Evolutionary conservation across 30 jellyfish, hydroid and myxozoan genomes (phyloP).

Genomic region (Aurelia coerulea): DNA sequence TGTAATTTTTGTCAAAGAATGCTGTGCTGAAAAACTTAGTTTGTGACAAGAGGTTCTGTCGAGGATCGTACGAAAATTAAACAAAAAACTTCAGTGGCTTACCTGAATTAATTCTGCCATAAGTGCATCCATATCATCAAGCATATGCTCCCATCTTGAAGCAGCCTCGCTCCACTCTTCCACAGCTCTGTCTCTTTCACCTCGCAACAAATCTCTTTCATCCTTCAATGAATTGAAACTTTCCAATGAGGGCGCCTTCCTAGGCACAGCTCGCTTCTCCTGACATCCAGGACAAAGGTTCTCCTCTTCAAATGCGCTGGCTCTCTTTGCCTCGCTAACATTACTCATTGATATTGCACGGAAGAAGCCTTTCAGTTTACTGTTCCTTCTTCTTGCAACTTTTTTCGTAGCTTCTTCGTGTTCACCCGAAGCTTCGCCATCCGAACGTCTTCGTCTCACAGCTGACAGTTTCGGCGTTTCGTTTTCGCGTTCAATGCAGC

Average conservation of each 20-base stretch:
- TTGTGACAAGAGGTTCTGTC: no score
- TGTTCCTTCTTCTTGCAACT: neutral
- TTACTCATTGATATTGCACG: slow-evolving; percentile 42
- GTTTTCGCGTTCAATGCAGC: neutral
- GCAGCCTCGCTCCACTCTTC: slow-evolving; percentile 92
- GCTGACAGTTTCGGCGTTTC: slow-evolving; percentile 27
- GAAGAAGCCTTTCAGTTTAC: slow-evolving; percentile 32
- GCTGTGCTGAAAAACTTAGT: no score
- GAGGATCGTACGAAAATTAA: no score
- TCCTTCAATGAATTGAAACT: slow-evolving; percentile 27
- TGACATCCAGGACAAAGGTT: slow-evolving; percentile 15
- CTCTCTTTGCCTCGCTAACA: slow-evolving; percentile 14
- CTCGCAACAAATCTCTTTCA: slow-evolving; percentile 38
- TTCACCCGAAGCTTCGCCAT: neutral
- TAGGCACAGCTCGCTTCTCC: neutral
- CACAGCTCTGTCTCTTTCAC: slow-evolving; percentile 81
- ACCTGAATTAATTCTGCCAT: slow-evolving; percentile 70
- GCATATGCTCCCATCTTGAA: slow-evolving; percentile 82
- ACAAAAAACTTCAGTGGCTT: neutral
- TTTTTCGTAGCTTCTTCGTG: slow-evolving; percentile 1
- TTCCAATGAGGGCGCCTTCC: slow-evolving; percentile 38
- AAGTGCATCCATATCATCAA: slow-evolving; percentile 82
- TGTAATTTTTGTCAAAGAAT: no score
- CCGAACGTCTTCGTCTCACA: slow-evolving; percentile 5
- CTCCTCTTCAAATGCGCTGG: slow-evolving; percentile 4